Percentiles rank a stretch among this genome's conserved stretches.
Evolutionary conservation across 2,113 vertebrate genomes (phyloP).

Genomic region (Orthonyx spaldingii): DNA sequence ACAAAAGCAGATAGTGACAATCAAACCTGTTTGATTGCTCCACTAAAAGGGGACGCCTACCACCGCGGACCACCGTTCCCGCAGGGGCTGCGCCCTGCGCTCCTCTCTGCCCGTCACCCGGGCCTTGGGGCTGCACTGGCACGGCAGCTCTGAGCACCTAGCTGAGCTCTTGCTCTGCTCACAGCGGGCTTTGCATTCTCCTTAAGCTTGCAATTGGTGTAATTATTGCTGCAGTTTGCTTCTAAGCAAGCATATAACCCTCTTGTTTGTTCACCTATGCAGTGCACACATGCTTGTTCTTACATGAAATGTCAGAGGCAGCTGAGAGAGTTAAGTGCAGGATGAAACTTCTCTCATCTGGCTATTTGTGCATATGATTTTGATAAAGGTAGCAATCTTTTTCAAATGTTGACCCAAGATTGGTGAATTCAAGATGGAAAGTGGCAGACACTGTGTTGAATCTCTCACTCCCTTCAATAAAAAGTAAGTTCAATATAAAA

Average conservation of each 20-base stretch:
- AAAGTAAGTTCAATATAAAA: not conserved
- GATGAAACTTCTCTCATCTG: not conserved
- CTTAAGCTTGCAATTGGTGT: fast-evolving
- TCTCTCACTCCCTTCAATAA: not conserved
- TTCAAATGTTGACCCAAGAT: not conserved
- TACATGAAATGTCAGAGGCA: not conserved
- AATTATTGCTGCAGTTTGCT: not conserved
- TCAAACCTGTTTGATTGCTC: conserved; percentile 61
- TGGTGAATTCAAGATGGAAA: not conserved
- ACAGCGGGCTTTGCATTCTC: not conserved
- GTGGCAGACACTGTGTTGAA: not conserved
- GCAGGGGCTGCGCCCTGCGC: fast-evolving
- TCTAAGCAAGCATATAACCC: not conserved
- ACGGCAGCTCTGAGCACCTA: fast-evolving
- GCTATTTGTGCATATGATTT: not conserved
- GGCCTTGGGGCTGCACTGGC: not conserved
- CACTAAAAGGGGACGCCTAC: conserved; percentile 16
- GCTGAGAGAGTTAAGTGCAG: not conserved
- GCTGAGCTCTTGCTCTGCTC: not conserved
- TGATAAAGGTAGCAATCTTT: not conserved
- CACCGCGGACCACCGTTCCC: not conserved
- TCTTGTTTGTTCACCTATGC: not conserved
- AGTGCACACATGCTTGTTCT: fast-evolving
- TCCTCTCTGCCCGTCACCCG: not conserved
- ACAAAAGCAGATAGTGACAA: conserved; percentile 72